Evolutionary conservation across 1,140 invertebrate species (phyloP).

Genomic region (Elymnias hypermnestra): DNA sequence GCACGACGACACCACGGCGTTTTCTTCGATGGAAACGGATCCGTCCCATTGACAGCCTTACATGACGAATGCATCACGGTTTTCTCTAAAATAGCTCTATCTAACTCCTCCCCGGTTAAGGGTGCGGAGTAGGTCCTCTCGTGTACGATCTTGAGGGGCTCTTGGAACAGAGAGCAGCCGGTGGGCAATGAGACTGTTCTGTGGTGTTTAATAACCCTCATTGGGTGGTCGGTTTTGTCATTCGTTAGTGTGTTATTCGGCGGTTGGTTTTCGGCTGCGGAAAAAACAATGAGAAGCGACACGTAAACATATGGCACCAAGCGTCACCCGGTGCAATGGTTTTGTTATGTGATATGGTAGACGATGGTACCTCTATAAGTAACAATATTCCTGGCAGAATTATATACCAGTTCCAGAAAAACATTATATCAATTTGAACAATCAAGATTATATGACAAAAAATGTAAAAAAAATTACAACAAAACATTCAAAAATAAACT

Average conservation of each 20-base stretch:
- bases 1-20: slow-evolving; percentile 46
- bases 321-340: slow-evolving; percentile 54
- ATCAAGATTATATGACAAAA: background rate
- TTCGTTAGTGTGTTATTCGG: slow-evolving; percentile 63
- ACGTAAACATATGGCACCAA: slow-evolving; percentile 61
- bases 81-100: slow-evolving; percentile 77
- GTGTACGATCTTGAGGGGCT: slow-evolving; percentile 66
- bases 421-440: background rate
- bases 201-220: slow-evolving; percentile 47
- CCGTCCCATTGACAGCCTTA: slow-evolving; percentile 49
- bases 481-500: too few relatives aligned
- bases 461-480: too few relatives aligned
- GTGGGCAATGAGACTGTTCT: slow-evolving; percentile 55
- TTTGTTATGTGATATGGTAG: slow-evolving; percentile 34
- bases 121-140: slow-evolving; percentile 82
- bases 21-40: slow-evolving; percentile 33
- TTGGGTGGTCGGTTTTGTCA: slow-evolving; percentile 40
- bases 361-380: slow-evolving; percentile 34
- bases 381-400: too few relatives aligned
- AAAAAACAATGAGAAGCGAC: slow-evolving; percentile 63
- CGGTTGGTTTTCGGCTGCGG: slow-evolving; percentile 59
- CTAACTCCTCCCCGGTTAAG: slow-evolving; percentile 76
- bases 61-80: slow-evolving; percentile 42
- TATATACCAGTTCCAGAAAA: background rate
- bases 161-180: slow-evolving; percentile 45